Evolutionary conservation across 2,888 invertebrate genomes (phyloP), one percentile per base, ranked within the genome.

Genomic region (Pristionchus japonicus): DNA sequence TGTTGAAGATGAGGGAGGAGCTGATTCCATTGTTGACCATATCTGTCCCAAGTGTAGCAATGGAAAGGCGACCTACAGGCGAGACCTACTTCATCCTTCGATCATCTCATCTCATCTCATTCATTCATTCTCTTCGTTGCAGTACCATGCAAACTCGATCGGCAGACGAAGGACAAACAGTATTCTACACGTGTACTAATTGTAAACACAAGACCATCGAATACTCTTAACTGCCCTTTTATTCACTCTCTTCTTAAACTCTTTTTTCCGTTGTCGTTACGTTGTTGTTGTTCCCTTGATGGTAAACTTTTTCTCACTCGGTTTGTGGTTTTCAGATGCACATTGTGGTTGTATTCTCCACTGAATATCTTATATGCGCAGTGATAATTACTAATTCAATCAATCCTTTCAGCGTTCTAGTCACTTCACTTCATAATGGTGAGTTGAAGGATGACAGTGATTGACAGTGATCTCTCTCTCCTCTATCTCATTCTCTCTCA

Each of bases 161-260:
- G 0, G 99, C 98, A 34, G 99, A 99, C 96, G 99, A 99, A 96
- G 99, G 99, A 0, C 99, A 99, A 95, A 99, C 99, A 0, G 98
- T 99, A 3, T 99, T 99, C 95, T 99, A 97, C 94, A 98, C 98
- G 1, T 99, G 99, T 95, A 96, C 97, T 34, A 97, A 97, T 94
- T 99, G 99, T 96, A 97, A 96, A 96, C 97, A 96, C 77, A 93
- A 93, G 87, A 91, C 92, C 82, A 94, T 94, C 84, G 94, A 94
- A 82, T 94, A 94, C 84, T 93, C 93, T 13, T 94, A 87, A 37
- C 31, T 34, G 43, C 57, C 43, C 40, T 86, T 13, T 27, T 49
- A 20, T 84, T n/a, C n/a, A 57, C 61, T 83, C 23, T 23, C 49
- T 47, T 87, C 61, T 31, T 88, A 9, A 17, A 20, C 20, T 52